Conservation (phyloP, 2,888 invertebrate species). For the Agriopis aurantiaria region DNA sequence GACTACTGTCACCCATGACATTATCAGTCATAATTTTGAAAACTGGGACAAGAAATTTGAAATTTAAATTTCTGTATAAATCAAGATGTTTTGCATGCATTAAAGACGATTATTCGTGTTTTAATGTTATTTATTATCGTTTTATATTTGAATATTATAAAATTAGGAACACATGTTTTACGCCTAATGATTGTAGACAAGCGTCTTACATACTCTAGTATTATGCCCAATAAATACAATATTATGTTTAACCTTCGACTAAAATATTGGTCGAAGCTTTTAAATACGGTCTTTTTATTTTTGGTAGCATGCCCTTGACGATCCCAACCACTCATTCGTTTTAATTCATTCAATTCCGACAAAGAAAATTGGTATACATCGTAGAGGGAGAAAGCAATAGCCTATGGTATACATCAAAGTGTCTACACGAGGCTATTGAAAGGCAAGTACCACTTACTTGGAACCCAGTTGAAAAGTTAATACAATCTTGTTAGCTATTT, state of each 20-base stretch:
- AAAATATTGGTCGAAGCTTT: too few species aligned
- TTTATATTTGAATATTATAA: slow-evolving; percentile 15
- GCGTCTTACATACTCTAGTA: neutral
- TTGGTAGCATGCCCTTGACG: too few species aligned
- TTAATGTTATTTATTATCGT: slow-evolving; percentile 33
- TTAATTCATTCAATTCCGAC: too few species aligned
- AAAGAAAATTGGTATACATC: too few species aligned
- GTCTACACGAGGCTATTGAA: too few species aligned
- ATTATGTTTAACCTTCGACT: too few species aligned
- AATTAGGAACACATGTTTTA: slow-evolving; percentile 28
- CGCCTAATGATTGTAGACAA: neutral
- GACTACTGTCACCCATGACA: slow-evolving; percentile 38
- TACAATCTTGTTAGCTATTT: neutral
- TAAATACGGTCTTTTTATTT: neutral
- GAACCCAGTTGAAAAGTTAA: too few species aligned
- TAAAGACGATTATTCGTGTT: slow-evolving; percentile 19
- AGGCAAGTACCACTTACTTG: too few species aligned
- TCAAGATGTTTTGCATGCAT: slow-evolving; percentile 39
- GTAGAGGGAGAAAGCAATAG: too few species aligned
- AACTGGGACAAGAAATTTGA: slow-evolving; percentile 34
- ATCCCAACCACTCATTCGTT: too few species aligned
- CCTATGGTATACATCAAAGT: too few species aligned
- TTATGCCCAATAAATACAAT: neutral
- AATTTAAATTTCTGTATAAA: slow-evolving; percentile 35
- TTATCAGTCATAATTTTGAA: slow-evolving; percentile 43